Evolutionary conservation across 2,797 vertebrate genomes (phyloP), one percentile per base, ranked within the genome.

Genomic region (Synanceia verrucosa): DNA sequence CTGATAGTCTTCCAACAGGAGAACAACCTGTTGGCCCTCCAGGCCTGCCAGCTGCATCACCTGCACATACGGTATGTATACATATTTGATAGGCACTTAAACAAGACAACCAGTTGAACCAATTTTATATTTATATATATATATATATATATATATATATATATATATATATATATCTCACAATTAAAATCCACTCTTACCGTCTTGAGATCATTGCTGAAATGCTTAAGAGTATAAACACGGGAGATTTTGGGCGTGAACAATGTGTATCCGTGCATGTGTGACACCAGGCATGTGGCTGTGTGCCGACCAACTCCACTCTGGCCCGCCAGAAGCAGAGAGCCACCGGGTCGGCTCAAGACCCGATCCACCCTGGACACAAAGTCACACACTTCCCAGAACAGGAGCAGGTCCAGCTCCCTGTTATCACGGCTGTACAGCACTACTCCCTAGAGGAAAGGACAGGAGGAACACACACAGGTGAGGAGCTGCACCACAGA

Each of bases 1-100:
- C 82, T 99, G 98, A 86, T 97, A 95, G 78, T 99, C 98, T 80
- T 99, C 98, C 0, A 99, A 93, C 53, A 99, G 88, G 3, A 99
- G 82, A 9, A 99, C 94, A 13, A 96, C 95, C 89, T 99, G 97
- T 41, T 97, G 96, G 16, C 96, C 96, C 53, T 99, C 97, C 50
- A 99, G 83, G 66, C 96, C 97, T 0, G 97, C 94, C 66, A 96
- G 93, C 84, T 98, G 96, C 92, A 99, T 95, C 81, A 96, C 96
- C 98, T 99, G 73, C 33, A 78, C n/a, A 74, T 3, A 83, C 36
- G 74, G 10, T 8, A 59, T 1, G 39, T 10, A 53, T 3, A 51
- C 14, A 28, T 8, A 44, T 37, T 29, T 51, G 3, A 73, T 52
- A 58, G 24, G 66, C 10, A 16, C 3, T 7, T 39, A 47, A 28